Evolutionary conservation across 2,888 invertebrate genomes (phyloP), one percentile per base, ranked within the genome.

Genomic region (Eristalis arbustorum): DNA sequence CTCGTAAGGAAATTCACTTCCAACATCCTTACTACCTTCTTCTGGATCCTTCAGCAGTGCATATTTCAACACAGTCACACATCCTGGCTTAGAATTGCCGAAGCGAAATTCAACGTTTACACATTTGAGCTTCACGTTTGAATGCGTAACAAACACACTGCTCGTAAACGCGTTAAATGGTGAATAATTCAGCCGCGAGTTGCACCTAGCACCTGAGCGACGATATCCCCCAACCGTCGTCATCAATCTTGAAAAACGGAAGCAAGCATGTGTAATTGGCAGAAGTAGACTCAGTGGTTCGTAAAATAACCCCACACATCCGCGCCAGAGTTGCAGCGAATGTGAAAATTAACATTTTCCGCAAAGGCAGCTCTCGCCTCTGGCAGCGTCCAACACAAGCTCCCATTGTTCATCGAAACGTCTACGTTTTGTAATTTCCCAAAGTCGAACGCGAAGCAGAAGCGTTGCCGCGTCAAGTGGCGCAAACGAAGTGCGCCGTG

Each of bases 301-400:
- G 81, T 77, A 22, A 81, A 85, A 64, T 77, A 68, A 56, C 61
- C 75, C 63, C 73, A 22, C 63, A 67, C 62, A 11, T 2, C 10
- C 5, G 5, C 8, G 8, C 8, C 18, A 18, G 18, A 18, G 18
- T 72, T 23, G 34, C 23, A 56, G 59, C 14, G 73, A 81, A 84
- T 42, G 81, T 77, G 73, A 68, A 85, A 85, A 77, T 81, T 81
- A 85, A 77, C 84, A 64, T 81, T 68, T 75, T 75, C 67, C 75
- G 62, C 63, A 42, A 61, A 62, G 62, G 67, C 34, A 11, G 14
- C 14, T 25, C 69, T 28, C n/a, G 40, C 14, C 18, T 49, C 18
- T 49, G 18, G 10, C 18, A 18, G 18, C 49, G 49, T 8, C 34
- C 80, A 59, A 57, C 75, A 67, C 75, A 49, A 42, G 34, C 25